Base-by-base conservation (phyloP, 2,888 invertebrate species). In the Nephrocerus scutellatus region DNA sequence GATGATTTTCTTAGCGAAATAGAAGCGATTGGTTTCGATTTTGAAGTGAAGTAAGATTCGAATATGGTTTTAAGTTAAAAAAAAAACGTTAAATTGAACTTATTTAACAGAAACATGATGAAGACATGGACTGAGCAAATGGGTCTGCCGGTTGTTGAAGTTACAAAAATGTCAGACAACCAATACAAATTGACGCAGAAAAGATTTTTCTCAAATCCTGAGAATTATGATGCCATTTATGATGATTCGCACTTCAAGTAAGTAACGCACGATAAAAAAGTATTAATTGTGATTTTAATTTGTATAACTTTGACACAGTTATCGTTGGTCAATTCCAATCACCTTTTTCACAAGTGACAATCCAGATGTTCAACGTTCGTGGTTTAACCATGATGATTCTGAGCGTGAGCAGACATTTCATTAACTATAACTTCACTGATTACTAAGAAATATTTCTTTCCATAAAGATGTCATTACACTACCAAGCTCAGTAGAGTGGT, bases 101-200 rank as follows among this genome's bases (percentile, higher is more conserved):
- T 14, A 33, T 46, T 45, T 51, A 41, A 42, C 43, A 76, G 77
- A 5, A 61, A 73, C 25, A 76, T 87, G 42, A 85, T 92, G 85
- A 80, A 85, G 56, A 89, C 90, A 0, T 93, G 89, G 86, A 91
- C 88, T 0, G 74, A 76, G 26, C 91, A 92, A 67, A 88, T 82
- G 82, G 92, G 92, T 0, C 84, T 80, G 54, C 92, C 92, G 0
- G 72, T 91, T 1, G 69, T 93, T 4, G 74, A 70, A 2, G 80
- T 85, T 2, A 60, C 57, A 1, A 70, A 66, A 32, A 67, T 61
- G 9, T 56, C 48, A 47, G 71, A 62, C 6, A 68, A 72, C 24
- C 70, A 66, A 1, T 80, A 74, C 46, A 70, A 70, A 5, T 66
- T 90, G 4, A 80, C 75, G 0, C 92, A 92, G 59, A 74, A 76